These are phyloP conservation scores for Tinea pellionella DNA, from an alignment of 2,888 invertebrate species.

Conservation along the genomic window DNA sequence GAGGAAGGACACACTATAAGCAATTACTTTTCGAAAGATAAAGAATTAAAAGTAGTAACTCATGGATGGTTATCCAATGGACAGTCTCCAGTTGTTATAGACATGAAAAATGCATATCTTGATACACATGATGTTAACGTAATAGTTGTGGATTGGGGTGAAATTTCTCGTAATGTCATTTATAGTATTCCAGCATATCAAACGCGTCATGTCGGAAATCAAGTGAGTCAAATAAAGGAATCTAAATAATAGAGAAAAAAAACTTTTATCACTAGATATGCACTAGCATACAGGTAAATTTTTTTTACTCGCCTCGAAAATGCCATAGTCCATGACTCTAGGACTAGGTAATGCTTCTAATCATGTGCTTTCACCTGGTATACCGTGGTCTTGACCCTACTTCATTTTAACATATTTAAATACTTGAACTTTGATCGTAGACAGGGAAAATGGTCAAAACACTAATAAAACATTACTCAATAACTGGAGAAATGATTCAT, in stretches of 20 bases:
- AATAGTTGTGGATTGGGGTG: constrained; percentile 58
- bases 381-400: too few species aligned
- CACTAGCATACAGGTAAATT: too few species aligned
- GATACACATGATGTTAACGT: constrained; percentile 55
- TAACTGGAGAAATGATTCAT: constrained; percentile 34
- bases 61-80: constrained; percentile 14
- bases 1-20: not conserved
- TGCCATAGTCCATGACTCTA: too few species aligned
- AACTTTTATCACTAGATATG: too few species aligned
- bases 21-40: not conserved
- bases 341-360: too few species aligned
- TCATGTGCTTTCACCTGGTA: too few species aligned
- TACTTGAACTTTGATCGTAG: not conserved
- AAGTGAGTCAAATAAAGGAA: constrained; percentile 19
- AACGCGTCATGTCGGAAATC: constrained; percentile 52
- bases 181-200: constrained; percentile 53
- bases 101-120: constrained; percentile 53
- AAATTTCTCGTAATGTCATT: constrained; percentile 39
- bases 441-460: constrained; percentile 34
- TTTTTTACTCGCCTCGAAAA: too few species aligned
- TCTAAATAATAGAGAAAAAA: too few species aligned
- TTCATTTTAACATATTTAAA: too few species aligned
- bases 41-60: constrained; percentile 3
- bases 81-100: constrained; percentile 39
- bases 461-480: constrained; percentile 22